Percentiles rank a stretch among this genome's conserved stretches.
phyloP scores from a whole-genome alignment of 1,140 invertebrate genomes.

The Oncopeltus fasciatus region DNA sequence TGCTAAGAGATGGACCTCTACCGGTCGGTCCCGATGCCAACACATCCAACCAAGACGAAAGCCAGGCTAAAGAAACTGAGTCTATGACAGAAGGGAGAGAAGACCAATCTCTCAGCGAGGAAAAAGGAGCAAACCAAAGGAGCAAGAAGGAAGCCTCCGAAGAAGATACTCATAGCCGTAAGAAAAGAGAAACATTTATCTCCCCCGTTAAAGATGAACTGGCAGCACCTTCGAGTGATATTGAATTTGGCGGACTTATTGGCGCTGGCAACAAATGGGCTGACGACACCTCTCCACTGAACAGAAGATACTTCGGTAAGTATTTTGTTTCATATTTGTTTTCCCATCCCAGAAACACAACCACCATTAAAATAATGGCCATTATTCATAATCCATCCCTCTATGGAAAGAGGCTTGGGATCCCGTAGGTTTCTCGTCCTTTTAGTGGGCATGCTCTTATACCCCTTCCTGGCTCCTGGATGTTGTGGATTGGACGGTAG shows the following conservation, averaged over 20 bases:
- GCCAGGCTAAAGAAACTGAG: conserved; percentile 11
- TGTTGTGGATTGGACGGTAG: background rate
- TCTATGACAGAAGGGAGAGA: background rate
- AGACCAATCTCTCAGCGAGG: background rate
- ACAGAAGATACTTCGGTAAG: conserved; percentile 24
- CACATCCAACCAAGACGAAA: conserved; percentile 6
- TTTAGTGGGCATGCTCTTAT: background rate
- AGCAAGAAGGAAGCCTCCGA: conserved; percentile 15
- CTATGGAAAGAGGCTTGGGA: background rate
- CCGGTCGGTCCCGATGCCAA: conserved; percentile 15
- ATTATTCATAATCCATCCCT: background rate
- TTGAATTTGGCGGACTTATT: background rate
- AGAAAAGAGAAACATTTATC: conserved; percentile 23
- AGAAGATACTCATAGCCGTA: conserved; percentile 9
- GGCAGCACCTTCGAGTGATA: background rate
- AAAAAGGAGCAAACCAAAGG: conserved; percentile 9
- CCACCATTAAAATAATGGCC: background rate
- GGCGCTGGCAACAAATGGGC: background rate
- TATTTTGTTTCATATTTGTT: background rate
- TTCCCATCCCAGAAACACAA: background rate
- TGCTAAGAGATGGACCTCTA: conserved; percentile 21
- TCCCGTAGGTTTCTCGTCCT: conserved; percentile 1
- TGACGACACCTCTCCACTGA: conserved; percentile 14
- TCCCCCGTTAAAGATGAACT: conserved; percentile 16
- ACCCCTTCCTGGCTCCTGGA: background rate